Base-by-base conservation (phyloP, 2,888 invertebrate species). In the Phragmatobia fuliginosa region DNA sequence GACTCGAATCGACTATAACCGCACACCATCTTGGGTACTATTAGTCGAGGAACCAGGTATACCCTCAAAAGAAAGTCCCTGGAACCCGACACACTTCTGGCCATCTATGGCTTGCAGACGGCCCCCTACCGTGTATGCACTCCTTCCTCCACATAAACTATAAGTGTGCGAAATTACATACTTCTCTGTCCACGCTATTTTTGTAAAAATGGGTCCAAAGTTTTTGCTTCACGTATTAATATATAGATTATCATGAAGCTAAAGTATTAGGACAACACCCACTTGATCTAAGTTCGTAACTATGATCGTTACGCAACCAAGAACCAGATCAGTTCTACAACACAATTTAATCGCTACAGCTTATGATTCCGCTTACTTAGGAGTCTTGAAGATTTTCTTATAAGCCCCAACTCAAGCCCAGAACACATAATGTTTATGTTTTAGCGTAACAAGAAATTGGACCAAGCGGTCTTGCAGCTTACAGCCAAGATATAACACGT, bases 381-480 rank as follows among this genome's bases (percentile, higher is more conserved):
- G 58, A 70, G 78, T 78, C 77, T 38, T n/a, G 25, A 45, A 49
- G n/a, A 70, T 67, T 66, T 63, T 56, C 65, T 56, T 74, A 71
- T 83, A 84, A 84, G 83, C 84, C 79, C 72, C 38, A 71, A 77
- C 72, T 79, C 75, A 81, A 76, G 76, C 74, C 69, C 72, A 75
- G 77, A 80, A 75, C 76, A 73, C 77, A 78, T 77, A 73, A 81
- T 83, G 74, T 82, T 79, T 81, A 75, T 72, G 77, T 78, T 80
- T 73, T 68, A 77, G 77, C 80, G 62, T 66, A 68, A 81, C 78
- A 76, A 79, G 80, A 81, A 82, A 78, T 81, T 80, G 75, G 78
- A 75, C 72, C 73, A 73, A 74, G 52, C 76, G 73, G 66, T 73
- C 72, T 61, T 63, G 64, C 52, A 68, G 78, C 74, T 78, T 78